phyloP scores from a whole-genome alignment of 2,888 invertebrate genomes.

The Parnassius apollo region DNA sequence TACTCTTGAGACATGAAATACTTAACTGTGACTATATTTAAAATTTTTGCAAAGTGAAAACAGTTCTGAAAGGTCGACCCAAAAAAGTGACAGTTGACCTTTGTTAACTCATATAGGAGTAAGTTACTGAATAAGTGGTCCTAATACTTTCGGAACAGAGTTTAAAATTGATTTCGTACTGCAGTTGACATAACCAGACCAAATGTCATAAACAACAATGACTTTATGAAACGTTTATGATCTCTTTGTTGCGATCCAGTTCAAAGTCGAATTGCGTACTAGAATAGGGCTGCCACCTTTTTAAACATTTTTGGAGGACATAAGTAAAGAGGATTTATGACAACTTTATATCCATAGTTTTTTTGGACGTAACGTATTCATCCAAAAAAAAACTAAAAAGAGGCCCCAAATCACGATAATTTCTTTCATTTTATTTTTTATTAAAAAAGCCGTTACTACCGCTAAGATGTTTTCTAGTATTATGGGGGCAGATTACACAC shows the following conservation, averaged over 20 bases:
- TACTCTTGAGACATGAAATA: not conserved
- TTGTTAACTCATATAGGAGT: conserved; percentile 7
- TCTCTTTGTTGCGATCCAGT: conserved; percentile 33
- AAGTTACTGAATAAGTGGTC: not conserved
- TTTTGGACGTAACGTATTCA: no score
- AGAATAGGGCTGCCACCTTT: no score
- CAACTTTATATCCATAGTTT: no score
- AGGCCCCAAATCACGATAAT: no score
- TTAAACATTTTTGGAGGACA: no score
- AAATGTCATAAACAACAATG: conserved; percentile 24
- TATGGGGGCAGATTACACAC: no score
- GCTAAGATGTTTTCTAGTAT: no score
- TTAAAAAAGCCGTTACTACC: no score
- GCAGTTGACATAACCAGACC: conserved; percentile 7
- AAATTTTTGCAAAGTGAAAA: conserved; percentile 35
- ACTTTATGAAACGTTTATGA: conserved; percentile 28
- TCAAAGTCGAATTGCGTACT: conserved; percentile 37
- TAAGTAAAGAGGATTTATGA: no score
- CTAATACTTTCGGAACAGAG: conserved; percentile 1
- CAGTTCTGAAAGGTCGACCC: conserved; percentile 32
- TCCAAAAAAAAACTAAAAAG: no score
- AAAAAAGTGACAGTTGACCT: conserved; percentile 22
- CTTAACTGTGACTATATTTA: conserved; percentile 16
- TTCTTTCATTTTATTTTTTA: no score
- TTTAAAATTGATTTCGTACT: not conserved